Evolutionary conservation across 2,797 vertebrate species (phyloP), one percentile per base, ranked within the genome.

Genomic region (Acanthis flammea): DNA sequence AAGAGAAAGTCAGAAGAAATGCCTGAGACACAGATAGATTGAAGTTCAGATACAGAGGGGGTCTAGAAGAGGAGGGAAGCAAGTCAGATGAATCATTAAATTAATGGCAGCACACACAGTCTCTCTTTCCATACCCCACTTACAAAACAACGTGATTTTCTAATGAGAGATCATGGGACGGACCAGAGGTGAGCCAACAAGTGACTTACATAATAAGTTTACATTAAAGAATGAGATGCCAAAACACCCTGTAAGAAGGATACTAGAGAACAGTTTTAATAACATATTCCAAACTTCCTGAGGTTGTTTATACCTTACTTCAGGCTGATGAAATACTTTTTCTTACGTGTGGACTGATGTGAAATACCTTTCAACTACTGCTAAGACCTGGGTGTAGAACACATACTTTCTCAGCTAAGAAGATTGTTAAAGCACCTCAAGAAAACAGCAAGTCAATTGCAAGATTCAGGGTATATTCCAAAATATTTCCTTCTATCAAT

Each of bases 251-350:
- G 66, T 92, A 88, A 91, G 19, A 39, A 94, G 75, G 89, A 96
- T 94, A 85, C 70, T 91, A 86, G 39, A 91, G 94, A 95, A 83
- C 55, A 94, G 78, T 86, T 95, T 94, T 95, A 95, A 89, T 91
- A 95, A 88, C 79, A 35, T 80, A 84, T 96, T 96, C 96, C 95
- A 97, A 97, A 97, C 97, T 98, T 98, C 97, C 98, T 97, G 96
- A 31, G 14, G 82, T 96, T 98, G 97, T 97, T 97, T 97, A 97
- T 97, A 92, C 67, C 86, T 92, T 82, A 75, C 77, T 90, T 95
- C 92, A 96, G 79, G 75, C 85, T 95, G 97, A 96, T 72, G 18
- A 96, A 96, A 96, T 92, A 22, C 61, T 81, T 96, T 95, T 94
- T 94, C 67, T 97, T 95, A 71, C 71, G 67, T 73, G 81, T 67